phyloP scores from a whole-genome alignment of 2,113 vertebrate species.

The Capreolus pygargus region DNA sequence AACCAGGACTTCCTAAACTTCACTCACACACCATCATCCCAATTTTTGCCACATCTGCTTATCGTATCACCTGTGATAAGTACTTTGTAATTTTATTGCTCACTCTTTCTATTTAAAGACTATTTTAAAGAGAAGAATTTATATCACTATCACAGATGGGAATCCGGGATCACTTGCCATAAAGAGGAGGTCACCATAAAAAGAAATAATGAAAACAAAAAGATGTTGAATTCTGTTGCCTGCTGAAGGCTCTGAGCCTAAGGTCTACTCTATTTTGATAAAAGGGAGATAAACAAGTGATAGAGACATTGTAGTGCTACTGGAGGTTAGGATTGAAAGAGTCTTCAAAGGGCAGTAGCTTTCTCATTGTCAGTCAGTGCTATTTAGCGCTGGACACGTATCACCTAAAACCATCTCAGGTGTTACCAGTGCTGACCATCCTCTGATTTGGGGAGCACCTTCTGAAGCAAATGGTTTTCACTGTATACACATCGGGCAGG shows the following conservation, averaged over 20 bases:
- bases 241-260: neutral
- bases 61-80: neutral
- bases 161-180: neutral
- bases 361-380: neutral
- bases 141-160: neutral
- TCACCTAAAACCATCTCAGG: neutral
- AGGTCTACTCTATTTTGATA: neutral
- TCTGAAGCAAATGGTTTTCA: neutral
- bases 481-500: neutral
- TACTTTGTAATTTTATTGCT: neutral
- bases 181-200: neutral
- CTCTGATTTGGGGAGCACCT: neutral
- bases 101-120: neutral
- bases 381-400: neutral
- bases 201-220: neutral
- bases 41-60: neutral
- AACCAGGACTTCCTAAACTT: neutral
- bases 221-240: neutral
- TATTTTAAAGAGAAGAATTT: neutral
- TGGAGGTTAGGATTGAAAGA: neutral
- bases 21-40: neutral
- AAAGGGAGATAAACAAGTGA: neutral
- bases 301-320: fast-evolving
- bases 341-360: neutral
- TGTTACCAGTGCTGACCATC: neutral